These are phyloP conservation scores for Sycophila sp. DNA, from an alignment of 1,140 invertebrate genomes.

Conservation along the genomic window DNA sequence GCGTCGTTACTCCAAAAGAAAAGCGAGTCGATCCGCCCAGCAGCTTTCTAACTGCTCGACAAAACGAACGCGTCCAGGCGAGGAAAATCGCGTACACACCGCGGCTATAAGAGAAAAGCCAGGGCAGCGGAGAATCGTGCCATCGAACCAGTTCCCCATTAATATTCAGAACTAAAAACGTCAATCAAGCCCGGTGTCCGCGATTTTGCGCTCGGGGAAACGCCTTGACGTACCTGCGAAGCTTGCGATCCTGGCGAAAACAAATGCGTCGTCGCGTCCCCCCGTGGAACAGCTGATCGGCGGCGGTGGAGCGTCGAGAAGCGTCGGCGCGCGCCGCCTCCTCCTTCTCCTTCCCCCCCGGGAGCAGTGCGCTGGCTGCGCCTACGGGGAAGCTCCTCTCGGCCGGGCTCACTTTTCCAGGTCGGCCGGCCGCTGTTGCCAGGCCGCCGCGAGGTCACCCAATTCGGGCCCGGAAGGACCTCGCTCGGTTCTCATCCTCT, in stretches of 20 bases:
- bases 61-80: too few relatives aligned
- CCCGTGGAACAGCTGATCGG: slow-evolving; percentile 46
- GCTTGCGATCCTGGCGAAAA: too few relatives aligned
- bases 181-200: too few relatives aligned
- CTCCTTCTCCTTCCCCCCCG: not conserved
- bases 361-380: too few relatives aligned
- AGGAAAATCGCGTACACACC: not conserved
- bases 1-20: too few relatives aligned
- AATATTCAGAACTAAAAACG: too few relatives aligned
- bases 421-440: slow-evolving; percentile 34
- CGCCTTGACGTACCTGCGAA: slow-evolving; percentile 42
- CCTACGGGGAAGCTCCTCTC: slow-evolving; percentile 18
- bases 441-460: slow-evolving; percentile 22
- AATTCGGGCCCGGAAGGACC: slow-evolving; percentile 29
- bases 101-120: not conserved
- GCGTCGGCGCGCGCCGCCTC: not conserved
- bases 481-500: slow-evolving; percentile 19
- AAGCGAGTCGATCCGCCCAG: too few relatives aligned
- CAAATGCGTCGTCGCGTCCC: slow-evolving; percentile 38
- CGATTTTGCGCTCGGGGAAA: not conserved
- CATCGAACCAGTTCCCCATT: too few relatives aligned
- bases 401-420: slow-evolving; percentile 8
- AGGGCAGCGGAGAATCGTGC: too few relatives aligned
- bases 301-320: not conserved
- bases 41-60: too few relatives aligned